Evolutionary conservation across 2,113 vertebrate species (phyloP), one percentile per base, ranked within the genome.

Genomic region (Apodemus speciosus): DNA sequence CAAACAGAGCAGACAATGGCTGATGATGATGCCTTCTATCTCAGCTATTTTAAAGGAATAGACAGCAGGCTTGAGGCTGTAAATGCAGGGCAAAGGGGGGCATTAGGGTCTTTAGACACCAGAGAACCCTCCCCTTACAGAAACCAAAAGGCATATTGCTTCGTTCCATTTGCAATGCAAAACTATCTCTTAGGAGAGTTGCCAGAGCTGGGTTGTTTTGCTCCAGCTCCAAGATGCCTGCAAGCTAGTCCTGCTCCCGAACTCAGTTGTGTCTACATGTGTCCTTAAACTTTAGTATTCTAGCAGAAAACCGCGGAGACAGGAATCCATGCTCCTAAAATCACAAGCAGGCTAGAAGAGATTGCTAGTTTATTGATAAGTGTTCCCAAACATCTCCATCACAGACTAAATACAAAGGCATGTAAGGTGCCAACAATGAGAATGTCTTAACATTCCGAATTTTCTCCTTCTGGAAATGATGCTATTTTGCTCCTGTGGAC

Each of bases 121-220:
- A 95, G 85, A 96, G 95, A 92, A 40, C 16, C n/a, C 21, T 46
- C 77, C 3, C 8, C 0, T 56, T 80, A 35, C 20, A 88, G 91
- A 93, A 97, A 51, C 9, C 68, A 46, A 97, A 97, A 97, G 92
- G 95, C 94, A 96, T 94, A 94, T 73, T 92, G 84, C 90, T 95
- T 71, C 90, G 96, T 97, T 71, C 94, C 91, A 92, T 96, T 97
- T 96, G 95, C 93, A 96, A 97, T 96, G 96, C 95, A 97, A 97
- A 95, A 88, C 32, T 85, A 66, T 58, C 60, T 85, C 53, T 3
- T 62, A 68, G 62, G 81, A 21, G 32, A 40, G 23, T 53, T 27
- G 49, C n/a, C 43, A 43, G 75, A n/a, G 35, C 32, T 79, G 62
- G 27, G 3, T 51, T 38, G 76, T 20, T 79, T 93, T 88, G 76